Conservation (phyloP, 2,888 invertebrate species). For the Deroplatys truncata region DNA sequence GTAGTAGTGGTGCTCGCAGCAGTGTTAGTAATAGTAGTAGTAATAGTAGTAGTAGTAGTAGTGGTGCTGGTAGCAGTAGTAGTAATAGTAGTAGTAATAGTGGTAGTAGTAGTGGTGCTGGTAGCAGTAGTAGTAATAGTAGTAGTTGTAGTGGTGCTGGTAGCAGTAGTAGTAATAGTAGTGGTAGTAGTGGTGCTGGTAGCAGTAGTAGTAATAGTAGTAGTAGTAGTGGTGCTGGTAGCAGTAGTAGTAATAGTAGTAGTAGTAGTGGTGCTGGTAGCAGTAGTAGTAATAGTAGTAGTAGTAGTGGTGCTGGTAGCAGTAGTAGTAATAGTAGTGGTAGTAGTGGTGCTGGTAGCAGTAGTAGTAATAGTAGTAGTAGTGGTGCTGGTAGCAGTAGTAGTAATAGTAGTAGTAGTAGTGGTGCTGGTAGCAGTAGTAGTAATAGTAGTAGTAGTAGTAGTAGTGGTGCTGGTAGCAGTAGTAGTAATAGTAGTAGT, state of each 20-base stretch:
- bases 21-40: no score
- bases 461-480: no score
- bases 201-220: not conserved
- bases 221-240: not conserved
- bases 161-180: constrained; percentile 41
- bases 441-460: not conserved
- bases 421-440: not conserved
- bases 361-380: not conserved
- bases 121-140: no score
- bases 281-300: not conserved
- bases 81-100: no score
- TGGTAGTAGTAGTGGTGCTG: no score
- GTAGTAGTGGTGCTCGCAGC: not conserved
- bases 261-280: not conserved
- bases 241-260: not conserved
- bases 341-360: not conserved
- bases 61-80: constrained; percentile 40
- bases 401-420: not conserved
- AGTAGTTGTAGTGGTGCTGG: constrained; percentile 37
- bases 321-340: not conserved
- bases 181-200: constrained; percentile 32
- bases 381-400: not conserved
- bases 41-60: constrained; percentile 13
- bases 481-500: no score
- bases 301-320: not conserved